Evolutionary conservation across 1,140 invertebrate genomes (phyloP), one percentile per base, ranked within the genome.

Genomic region (Heliconius himera): DNA sequence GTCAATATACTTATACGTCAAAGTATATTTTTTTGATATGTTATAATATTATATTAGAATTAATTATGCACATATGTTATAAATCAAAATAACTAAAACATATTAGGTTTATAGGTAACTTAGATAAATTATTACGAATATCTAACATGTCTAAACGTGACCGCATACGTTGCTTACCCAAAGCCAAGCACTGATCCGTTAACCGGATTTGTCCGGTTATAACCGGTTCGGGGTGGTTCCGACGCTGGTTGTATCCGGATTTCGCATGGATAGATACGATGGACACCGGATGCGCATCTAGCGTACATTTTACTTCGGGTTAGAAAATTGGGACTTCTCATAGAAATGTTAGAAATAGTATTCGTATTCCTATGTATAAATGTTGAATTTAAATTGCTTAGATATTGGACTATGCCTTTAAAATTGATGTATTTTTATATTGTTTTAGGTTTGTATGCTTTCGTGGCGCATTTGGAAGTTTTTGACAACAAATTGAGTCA

Each of bases 231-330:
- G 74, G 76, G 70, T 81, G 81, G 84, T 78, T 81, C 72, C 66
- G 41, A 77, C 81, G 78, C 83, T 85, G 86, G 83, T 82, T 84
- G 77, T 78, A 78, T 80, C 79, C 86, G 83, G 85, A 86, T 84
- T 83, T 85, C 79, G 86, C 83, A 76, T 83, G 82, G 84, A 79
- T 79, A 85, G 87, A 89, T 88, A 87, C 77, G 79, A 88, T 76
- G 79, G 81, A 72, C 82, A 76, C 81, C 79, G 85, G 84, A 89
- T 85, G 81, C 76, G 82, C 84, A 83, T 41, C 76, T 56, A 85
- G 82, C 88, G 85, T 85, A 78, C 79, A 87, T 84, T 87, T 87
- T 82, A 78, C 84, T 74, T 81, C 78, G 80, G 75, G 76, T 83
- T 84, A 84, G 85, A 86, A 84, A 85, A 72, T 78, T 74, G 73